phyloP scores from a whole-genome alignment of 2,113 vertebrate genomes.

The Clupea harengus region DNA sequence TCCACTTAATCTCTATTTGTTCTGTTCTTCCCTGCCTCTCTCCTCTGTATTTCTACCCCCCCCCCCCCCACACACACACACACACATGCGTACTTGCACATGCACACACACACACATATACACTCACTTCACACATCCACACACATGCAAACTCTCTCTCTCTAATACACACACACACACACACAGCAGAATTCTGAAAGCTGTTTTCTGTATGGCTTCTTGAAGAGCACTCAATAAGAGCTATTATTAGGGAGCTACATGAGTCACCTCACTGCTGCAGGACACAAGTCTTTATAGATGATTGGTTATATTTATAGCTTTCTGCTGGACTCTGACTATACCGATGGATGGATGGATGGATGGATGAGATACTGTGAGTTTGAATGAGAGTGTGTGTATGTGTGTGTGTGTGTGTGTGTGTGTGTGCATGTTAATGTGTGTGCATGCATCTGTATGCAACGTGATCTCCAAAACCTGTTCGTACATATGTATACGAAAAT shows the following conservation, averaged over 20 bases:
- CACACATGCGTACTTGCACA: neutral
- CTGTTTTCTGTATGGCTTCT: neutral
- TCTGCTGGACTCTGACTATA: conserved; percentile 20
- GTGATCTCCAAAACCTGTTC: too few relatives aligned
- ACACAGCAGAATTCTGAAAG: neutral
- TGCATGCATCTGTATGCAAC: neutral
- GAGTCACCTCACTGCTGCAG: conserved; percentile 24
- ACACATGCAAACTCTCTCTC: neutral
- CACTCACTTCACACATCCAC: too few relatives aligned
- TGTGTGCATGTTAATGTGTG: neutral
- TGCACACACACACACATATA: neutral
- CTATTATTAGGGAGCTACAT: conserved; percentile 36
- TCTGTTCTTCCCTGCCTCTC: neutral
- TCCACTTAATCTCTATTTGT: neutral
- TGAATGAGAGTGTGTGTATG: too few relatives aligned
- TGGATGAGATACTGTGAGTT: too few relatives aligned
- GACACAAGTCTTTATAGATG: conserved; percentile 15
- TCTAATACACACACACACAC: neutral
- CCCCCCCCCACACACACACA: neutral
- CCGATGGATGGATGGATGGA: neutral
- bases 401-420: neutral
- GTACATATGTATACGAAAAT: too few relatives aligned
- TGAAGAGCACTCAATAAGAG: conserved; percentile 13
- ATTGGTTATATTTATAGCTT: conserved; percentile 40
- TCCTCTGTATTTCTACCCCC: neutral